Evolutionary conservation across 2,888 invertebrate species (phyloP).

Genomic region (Eilema sororculum): DNA sequence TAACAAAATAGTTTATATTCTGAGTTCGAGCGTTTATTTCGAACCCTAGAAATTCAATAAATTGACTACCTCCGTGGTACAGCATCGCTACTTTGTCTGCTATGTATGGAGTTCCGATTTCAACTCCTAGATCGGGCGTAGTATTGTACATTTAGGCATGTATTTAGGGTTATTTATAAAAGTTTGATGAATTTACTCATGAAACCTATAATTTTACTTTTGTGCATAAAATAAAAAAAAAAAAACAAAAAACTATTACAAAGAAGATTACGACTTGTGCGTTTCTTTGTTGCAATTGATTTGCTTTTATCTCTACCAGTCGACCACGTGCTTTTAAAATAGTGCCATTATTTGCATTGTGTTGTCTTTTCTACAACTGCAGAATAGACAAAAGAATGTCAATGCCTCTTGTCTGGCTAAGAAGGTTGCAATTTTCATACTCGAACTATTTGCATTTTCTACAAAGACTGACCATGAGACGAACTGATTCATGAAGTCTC

Average conservation of each 20-base stretch:
- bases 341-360: not conserved
- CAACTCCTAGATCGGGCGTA: not conserved
- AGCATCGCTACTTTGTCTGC: not conserved
- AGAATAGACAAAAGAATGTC: not conserved
- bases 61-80: not conserved
- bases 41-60: not conserved
- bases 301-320: not conserved
- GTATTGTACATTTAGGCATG: too few relatives aligned
- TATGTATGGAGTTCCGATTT: not conserved
- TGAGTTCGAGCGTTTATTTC: not conserved
- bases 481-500: not conserved
- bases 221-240: not conserved
- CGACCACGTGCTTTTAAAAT: slow-evolving; percentile 1
- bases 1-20: not conserved
- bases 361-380: not conserved
- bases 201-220: too few relatives aligned
- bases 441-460: not conserved
- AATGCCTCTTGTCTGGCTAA: not conserved
- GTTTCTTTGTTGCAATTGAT: slow-evolving; percentile 1
- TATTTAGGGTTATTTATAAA: not conserved
- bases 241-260: not conserved
- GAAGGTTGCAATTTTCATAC: not conserved
- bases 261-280: slow-evolving; percentile 4
- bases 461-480: not conserved
- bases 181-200: not conserved